Conservation (phyloP, 2,888 invertebrate genomes). For the Leptopilina myrica region DNA sequence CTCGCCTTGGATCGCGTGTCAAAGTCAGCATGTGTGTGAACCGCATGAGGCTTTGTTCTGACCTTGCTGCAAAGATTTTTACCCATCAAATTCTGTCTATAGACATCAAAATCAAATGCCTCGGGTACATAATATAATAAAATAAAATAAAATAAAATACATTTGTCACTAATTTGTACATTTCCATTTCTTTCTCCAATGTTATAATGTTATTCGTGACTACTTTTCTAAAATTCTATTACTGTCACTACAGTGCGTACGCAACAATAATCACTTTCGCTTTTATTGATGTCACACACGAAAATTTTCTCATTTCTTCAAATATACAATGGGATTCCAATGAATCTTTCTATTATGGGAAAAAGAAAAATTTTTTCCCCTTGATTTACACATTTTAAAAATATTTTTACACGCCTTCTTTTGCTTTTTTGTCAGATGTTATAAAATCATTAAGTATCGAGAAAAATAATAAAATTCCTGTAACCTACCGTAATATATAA, state of each 20-base stretch:
- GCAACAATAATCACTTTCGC: constrained; percentile 23
- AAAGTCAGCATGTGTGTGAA: not conserved
- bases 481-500: too few species aligned
- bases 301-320: not conserved
- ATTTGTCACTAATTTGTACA: not conserved
- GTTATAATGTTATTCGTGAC: constrained; percentile 20
- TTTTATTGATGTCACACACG: constrained; percentile 1
- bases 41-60: constrained; percentile 22
- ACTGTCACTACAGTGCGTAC: not conserved
- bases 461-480: too few species aligned
- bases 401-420: not conserved
- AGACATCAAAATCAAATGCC: constrained; percentile 18
- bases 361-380: not conserved
- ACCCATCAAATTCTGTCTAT: not conserved
- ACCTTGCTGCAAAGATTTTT: constrained; percentile 29
- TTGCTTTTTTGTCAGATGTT: too few species aligned
- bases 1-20: constrained; percentile 38
- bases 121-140: too few species aligned
- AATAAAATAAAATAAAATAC: not conserved
- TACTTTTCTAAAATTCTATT: not conserved
- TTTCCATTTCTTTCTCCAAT: not conserved
- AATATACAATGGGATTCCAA: not conserved
- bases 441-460: too few species aligned
- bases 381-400: not conserved
- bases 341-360: not conserved